These are phyloP conservation scores for Mamestra brassicae DNA, from an alignment of 2,888 invertebrate species.

Conservation along the genomic window DNA sequence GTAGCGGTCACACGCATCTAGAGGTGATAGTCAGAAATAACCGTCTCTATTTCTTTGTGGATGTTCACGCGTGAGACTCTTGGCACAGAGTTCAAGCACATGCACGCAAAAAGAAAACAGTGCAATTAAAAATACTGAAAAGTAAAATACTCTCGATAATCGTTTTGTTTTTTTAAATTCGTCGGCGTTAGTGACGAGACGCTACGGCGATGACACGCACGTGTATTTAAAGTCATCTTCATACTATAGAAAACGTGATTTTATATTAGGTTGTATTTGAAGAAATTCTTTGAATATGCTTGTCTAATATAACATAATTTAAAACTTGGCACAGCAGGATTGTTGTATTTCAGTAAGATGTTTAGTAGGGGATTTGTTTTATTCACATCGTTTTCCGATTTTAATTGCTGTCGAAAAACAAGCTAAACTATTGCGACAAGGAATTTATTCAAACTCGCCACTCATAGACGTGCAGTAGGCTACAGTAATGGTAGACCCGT, in stretches of 20 bases:
- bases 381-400: constrained; percentile 31
- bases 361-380: constrained; percentile 25
- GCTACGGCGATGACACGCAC: constrained; percentile 56
- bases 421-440: constrained; percentile 2
- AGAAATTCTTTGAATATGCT: constrained; percentile 44
- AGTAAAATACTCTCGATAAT: constrained; percentile 77
- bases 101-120: constrained; percentile 70
- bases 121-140: constrained; percentile 70
- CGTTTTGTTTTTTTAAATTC: constrained; percentile 79
- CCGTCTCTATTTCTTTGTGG: constrained; percentile 74
- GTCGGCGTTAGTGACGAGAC: constrained; percentile 71
- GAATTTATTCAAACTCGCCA: constrained; percentile 30
- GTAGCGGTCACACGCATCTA: constrained; percentile 61
- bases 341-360: constrained; percentile 36
- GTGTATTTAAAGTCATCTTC: constrained; percentile 40
- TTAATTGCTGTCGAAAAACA: constrained; percentile 20
- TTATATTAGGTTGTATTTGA: constrained; percentile 42
- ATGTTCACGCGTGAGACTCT: constrained; percentile 76
- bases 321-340: constrained; percentile 45
- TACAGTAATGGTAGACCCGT: no score
- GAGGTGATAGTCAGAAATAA: constrained; percentile 76
- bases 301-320: constrained; percentile 45
- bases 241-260: constrained; percentile 29
- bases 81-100: constrained; percentile 77
- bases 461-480: no score